phyloP scores from a whole-genome alignment of 1,140 invertebrate genomes.

The Dryas iulia region DNA sequence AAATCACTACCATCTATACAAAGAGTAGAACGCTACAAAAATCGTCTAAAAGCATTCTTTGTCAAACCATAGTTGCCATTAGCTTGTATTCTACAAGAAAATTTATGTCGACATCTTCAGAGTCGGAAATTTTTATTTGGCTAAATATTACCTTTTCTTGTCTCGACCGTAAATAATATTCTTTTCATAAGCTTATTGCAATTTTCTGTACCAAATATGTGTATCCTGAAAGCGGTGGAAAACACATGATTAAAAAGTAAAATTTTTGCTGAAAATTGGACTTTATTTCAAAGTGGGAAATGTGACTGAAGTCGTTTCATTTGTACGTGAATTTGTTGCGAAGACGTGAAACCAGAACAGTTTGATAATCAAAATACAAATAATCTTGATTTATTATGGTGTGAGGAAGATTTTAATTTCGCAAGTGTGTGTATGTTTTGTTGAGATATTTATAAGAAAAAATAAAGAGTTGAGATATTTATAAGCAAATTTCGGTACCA shows the following conservation, averaged over 20 bases:
- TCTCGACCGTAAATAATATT: slow-evolving; percentile 74
- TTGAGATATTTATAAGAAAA: not conserved
- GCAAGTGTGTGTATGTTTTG: not conserved
- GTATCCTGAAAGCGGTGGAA: not conserved
- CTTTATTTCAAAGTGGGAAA: not conserved
- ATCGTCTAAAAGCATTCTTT: slow-evolving; percentile 41
- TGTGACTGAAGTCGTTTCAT: not conserved
- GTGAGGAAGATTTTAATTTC: not conserved
- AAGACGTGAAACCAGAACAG: slow-evolving; percentile 49
- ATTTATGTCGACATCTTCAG: slow-evolving; percentile 65
- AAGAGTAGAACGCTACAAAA: slow-evolving; percentile 11
- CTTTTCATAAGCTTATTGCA: slow-evolving; percentile 73
- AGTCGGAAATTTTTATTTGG: slow-evolving; percentile 67
- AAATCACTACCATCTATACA: not conserved
- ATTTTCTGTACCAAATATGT: slow-evolving; percentile 21
- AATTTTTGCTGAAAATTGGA: not conserved
- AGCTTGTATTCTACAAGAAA: slow-evolving; percentile 60
- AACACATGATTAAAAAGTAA: not conserved
- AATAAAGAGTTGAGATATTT: not conserved
- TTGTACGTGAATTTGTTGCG: slow-evolving; percentile 32
- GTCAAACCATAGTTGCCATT: slow-evolving; percentile 60
- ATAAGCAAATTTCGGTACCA: not conserved
- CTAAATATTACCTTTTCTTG: slow-evolving; percentile 66
- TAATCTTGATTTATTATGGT: slow-evolving; percentile 1
- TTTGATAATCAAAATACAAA: slow-evolving; percentile 46